Evolutionary conservation across 1,140 invertebrate genomes (phyloP).

Genomic region (honey bee (Apis mellifera)): Amel_HAv3.1 CM009936.2:12536501-12537000

Average conservation of each 20-base stretch:
- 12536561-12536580: constrained; percentile 34
- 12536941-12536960: neutral
- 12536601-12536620: constrained; percentile 35
- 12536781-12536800: constrained; percentile 60
- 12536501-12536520: neutral
- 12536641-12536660: constrained; percentile 50
- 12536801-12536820: constrained; percentile 64
- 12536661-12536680: constrained; percentile 46
- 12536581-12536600: constrained; percentile 16
- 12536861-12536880: constrained; percentile 13
- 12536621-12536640: constrained; percentile 6
- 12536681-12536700: constrained; percentile 65
- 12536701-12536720: constrained; percentile 67
- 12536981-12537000: too few species aligned
- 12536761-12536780: constrained; percentile 40
- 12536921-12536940: too few species aligned
- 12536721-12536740: constrained; percentile 62
- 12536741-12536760: constrained; percentile 65
- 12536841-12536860: constrained; percentile 41
- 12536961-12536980: neutral
- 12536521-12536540: constrained; percentile 19
- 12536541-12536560: neutral
- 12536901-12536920: neutral
- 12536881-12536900: constrained; percentile 17
- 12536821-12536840: constrained; percentile 50